Percentiles rank a stretch among this genome's conserved stretches.
These are phyloP conservation scores for Vandiemenella viatica DNA, from an alignment of 2,888 invertebrate genomes.

Conservation along the genomic window DNA sequence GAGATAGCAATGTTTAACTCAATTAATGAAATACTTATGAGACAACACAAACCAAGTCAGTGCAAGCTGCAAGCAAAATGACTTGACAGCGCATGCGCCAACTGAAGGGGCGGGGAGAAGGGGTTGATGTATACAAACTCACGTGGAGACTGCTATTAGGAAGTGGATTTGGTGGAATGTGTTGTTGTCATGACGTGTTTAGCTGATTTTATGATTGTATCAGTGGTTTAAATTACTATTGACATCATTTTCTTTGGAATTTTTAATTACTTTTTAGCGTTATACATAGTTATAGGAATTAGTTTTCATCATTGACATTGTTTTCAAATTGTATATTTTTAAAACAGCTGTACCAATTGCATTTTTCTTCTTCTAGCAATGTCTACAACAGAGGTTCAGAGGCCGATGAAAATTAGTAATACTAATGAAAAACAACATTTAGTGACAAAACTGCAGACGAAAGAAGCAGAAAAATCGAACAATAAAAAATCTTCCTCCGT, in stretches of 20 bases:
- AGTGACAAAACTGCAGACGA: background rate
- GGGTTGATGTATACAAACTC: conserved; percentile 17
- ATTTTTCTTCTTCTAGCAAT: conserved; percentile 20
- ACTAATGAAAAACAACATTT: conserved; percentile 6
- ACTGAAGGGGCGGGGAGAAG: conserved; percentile 4
- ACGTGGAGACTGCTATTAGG: conserved; percentile 17
- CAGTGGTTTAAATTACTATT: too few relatives aligned
- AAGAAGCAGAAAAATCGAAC: conserved; percentile 7
- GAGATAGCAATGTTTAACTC: background rate
- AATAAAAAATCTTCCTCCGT: conserved; percentile 13
- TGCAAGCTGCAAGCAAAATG: conserved; percentile 2
- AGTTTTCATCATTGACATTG: background rate
- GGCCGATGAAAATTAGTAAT: conserved; percentile 26
- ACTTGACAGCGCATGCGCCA: conserved; percentile 16
- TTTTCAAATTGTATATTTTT: background rate
- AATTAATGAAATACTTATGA: background rate
- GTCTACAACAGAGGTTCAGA: conserved; percentile 33
- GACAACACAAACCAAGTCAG: background rate
- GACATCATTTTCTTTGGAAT: background rate
- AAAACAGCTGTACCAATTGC: background rate
- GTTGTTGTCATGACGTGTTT: background rate
- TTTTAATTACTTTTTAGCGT: too few relatives aligned
- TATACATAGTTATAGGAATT: too few relatives aligned
- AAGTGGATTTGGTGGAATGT: too few relatives aligned
- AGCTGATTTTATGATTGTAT: too few relatives aligned